These are phyloP conservation scores for Corythornis vintsioides DNA, from an alignment of 2,113 vertebrate species.

Conservation along the genomic window DNA sequence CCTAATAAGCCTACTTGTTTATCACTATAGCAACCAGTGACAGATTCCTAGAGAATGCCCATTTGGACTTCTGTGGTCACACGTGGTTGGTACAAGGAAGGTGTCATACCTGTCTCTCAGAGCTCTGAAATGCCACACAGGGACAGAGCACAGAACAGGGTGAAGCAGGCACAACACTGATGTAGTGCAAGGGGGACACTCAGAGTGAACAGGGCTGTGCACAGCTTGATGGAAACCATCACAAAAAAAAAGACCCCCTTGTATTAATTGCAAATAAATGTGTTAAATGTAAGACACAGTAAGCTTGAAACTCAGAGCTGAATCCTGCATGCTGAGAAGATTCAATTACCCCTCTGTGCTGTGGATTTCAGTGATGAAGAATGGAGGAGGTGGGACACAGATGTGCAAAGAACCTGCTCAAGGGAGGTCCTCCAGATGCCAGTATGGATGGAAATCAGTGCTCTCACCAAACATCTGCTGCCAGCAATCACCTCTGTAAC, in stretches of 20 bases:
- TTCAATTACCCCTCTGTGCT: background rate
- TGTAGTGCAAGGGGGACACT: accelerated
- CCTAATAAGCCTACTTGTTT: constrained; percentile 60
- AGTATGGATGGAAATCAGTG: background rate
- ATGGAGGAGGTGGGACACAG: background rate
- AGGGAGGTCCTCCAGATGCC: accelerated
- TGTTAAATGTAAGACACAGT: accelerated
- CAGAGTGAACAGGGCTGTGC: background rate
- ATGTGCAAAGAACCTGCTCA: background rate
- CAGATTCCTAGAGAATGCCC: constrained; percentile 28
- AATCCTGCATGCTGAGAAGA: background rate
- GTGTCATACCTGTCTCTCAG: background rate
- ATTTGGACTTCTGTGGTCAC: background rate
- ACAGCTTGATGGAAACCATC: background rate
- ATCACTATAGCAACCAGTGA: constrained; percentile 59
- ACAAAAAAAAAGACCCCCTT: background rate
- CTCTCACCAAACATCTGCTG: background rate
- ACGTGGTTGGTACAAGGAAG: accelerated
- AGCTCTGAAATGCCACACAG: background rate
- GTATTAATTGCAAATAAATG: background rate
- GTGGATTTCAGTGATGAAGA: background rate
- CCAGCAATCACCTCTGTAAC: background rate
- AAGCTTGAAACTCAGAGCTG: background rate
- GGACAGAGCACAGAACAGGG: background rate
- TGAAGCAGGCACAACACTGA: background rate